Evolutionary conservation across 92 coral and sea anemone genomes (phyloP).

Genomic region (Nematostella vectensis): DNA sequence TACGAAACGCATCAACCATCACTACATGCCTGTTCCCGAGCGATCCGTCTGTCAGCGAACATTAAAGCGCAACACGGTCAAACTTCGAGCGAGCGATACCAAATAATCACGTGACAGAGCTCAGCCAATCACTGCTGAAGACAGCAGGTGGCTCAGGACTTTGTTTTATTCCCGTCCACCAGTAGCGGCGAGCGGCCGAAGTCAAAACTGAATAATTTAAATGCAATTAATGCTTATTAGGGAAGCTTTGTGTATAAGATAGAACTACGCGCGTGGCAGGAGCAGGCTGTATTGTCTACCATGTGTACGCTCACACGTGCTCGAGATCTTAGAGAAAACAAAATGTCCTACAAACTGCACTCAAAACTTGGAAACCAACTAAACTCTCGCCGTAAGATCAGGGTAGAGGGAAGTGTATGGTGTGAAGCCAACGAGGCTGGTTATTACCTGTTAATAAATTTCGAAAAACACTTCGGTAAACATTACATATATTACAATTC

Average conservation of each 20-base stretch:
- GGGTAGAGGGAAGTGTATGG: no score
- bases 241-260: conserved; percentile 52
- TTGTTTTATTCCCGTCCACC: conserved; percentile 53
- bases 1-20: neutral
- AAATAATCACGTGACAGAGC: conserved; percentile 54
- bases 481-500: no score
- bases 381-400: no score
- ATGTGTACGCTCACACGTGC: conserved; percentile 76
- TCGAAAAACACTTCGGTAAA: no score
- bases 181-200: conserved; percentile 34
- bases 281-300: conserved; percentile 62
- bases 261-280: conserved; percentile 75
- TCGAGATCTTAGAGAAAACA: neutral
- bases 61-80: conserved; percentile 77
- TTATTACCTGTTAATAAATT: no score
- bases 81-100: conserved; percentile 51
- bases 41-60: conserved; percentile 64
- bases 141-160: conserved; percentile 68
- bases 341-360: no score
- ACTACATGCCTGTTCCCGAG: neutral
- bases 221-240: conserved; percentile 78
- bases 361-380: no score
- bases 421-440: no score
- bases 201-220: conserved; percentile 69
- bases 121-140: conserved; percentile 39